These are phyloP conservation scores for Steatornis caripensis DNA, from an alignment of 2,113 vertebrate genomes.

Conservation along the genomic window DNA sequence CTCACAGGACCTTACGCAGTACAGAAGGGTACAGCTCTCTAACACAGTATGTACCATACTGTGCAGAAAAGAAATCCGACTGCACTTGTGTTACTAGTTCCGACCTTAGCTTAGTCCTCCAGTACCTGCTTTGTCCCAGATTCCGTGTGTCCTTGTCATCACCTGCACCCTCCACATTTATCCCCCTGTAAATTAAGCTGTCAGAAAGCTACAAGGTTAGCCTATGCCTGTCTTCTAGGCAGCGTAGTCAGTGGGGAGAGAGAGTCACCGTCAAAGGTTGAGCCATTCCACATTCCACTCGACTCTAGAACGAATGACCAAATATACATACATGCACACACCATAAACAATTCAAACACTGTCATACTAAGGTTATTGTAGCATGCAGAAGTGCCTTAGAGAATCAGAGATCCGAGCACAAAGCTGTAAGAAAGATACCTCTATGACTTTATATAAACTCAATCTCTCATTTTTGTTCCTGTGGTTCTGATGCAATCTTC, in stretches of 20 bases:
- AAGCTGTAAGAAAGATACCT: not conserved
- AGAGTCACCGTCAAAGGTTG: not conserved
- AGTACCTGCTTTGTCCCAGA: not conserved
- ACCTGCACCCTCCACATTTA: not conserved
- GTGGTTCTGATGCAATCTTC: not conserved
- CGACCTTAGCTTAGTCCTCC: not conserved
- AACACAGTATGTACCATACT: not conserved
- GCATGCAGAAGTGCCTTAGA: not conserved
- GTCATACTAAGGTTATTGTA: not conserved
- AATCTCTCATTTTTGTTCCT: not conserved
- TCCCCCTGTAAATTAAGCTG: conserved; percentile 9
- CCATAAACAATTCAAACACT: not conserved
- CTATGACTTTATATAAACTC: not conserved
- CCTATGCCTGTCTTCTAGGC: not conserved
- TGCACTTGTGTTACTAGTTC: not conserved
- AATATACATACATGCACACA: not conserved
- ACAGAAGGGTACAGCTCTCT: not conserved
- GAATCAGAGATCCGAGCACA: not conserved
- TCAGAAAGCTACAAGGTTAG: not conserved
- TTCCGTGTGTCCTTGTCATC: not conserved
- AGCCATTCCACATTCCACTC: not conserved
- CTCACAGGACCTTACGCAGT: not conserved
- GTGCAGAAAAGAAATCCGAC: not conserved
- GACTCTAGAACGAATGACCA: not conserved
- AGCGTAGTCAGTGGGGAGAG: not conserved